A percentile compares a stretch with the other conserved stretches of the same genome.
These are phyloP conservation scores for Chrysopilus asiliformis DNA, from an alignment of 2,888 invertebrate genomes.

Conservation along the genomic window DNA sequence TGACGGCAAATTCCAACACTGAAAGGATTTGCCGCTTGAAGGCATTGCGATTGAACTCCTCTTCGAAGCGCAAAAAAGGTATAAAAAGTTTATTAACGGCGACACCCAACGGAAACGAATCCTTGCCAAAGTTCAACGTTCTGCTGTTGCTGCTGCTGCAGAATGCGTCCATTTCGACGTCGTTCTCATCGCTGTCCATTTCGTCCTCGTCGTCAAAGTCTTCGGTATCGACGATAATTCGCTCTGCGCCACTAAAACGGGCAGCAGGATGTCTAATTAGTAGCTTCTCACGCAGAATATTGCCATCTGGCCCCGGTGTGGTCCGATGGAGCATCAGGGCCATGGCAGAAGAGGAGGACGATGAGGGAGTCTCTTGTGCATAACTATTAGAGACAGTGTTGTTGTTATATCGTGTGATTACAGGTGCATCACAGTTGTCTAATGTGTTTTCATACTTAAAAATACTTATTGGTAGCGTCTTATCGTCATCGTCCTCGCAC, in stretches of 20 bases:
- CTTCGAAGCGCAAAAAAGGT: constrained; percentile 9
- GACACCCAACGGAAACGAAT: constrained; percentile 8
- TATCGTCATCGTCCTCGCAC: constrained; percentile 31
- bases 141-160: too few species aligned
- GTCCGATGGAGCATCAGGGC: constrained; percentile 10
- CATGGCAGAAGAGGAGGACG: constrained; percentile 8
- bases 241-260: constrained; percentile 1
- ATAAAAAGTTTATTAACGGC: constrained; percentile 12
- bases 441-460: constrained; percentile 5
- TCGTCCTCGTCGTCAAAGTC: too few species aligned
- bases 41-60: constrained; percentile 30
- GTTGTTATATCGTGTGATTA: constrained; percentile 7
- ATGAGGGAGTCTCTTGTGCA: constrained; percentile 4
- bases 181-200: too few species aligned
- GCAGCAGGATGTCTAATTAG: background rate
- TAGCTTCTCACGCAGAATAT: background rate
- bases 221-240: background rate
- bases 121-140: background rate
- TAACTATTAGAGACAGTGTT: constrained; percentile 1
- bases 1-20: constrained; percentile 28
- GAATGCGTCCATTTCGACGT: too few species aligned
- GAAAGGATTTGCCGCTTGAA: constrained; percentile 33
- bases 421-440: constrained; percentile 6
- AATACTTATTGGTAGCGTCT: constrained; percentile 5
- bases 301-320: background rate